Conservation (phyloP, 1,140 invertebrate genomes). For the Heliothis subflexa region DNA sequence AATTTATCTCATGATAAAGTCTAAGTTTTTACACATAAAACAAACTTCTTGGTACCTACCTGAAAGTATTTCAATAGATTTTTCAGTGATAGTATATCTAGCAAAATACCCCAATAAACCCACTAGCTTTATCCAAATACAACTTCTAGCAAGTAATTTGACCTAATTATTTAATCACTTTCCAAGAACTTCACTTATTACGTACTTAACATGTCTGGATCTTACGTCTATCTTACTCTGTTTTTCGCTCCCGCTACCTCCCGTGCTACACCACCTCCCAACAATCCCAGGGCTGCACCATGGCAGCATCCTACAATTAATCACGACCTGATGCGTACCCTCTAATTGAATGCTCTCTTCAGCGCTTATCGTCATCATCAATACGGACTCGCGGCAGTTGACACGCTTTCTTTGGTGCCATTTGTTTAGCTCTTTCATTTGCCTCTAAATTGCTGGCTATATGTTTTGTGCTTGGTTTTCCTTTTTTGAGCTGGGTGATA, state of each 20-base stretch:
- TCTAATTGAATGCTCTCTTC: constrained; percentile 39
- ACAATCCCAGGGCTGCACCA: not conserved
- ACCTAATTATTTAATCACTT: no score
- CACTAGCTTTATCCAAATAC: no score
- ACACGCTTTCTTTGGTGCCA: constrained; percentile 14
- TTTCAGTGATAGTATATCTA: no score
- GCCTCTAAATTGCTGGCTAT: not conserved
- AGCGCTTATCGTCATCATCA: constrained; percentile 32
- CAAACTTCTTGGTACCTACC: no score
- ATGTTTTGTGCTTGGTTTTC: not conserved
- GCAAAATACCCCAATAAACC: no score
- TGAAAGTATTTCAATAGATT: no score
- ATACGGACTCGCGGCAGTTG: constrained; percentile 24
- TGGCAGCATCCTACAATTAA: constrained; percentile 21
- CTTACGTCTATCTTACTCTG: no score
- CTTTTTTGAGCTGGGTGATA: not conserved
- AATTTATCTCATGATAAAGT: no score
- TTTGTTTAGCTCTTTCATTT: constrained; percentile 31
- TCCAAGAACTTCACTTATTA: no score
- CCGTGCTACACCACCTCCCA: not conserved
- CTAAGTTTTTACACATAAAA: no score
- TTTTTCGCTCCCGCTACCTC: constrained; percentile 17
- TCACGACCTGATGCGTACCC: constrained; percentile 32
- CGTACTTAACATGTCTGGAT: no score
- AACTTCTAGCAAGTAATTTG: no score